Evolutionary conservation across 2,113 vertebrate species (phyloP).

Genomic region (Indri indri): DNA sequence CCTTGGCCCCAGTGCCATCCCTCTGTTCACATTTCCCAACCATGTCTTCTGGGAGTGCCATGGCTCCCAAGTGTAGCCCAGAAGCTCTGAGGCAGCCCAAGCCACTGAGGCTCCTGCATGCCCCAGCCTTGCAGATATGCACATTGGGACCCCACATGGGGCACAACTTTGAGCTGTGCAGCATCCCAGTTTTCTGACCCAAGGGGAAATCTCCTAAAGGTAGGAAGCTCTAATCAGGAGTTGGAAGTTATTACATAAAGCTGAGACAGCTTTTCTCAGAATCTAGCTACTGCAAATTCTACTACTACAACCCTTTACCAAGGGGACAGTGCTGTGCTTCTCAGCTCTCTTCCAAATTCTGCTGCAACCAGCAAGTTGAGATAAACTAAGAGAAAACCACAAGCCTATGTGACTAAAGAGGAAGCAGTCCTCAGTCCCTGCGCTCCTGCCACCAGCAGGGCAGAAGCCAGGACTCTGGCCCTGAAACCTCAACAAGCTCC

Average conservation of each 20-base stretch:
- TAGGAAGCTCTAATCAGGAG: conserved; percentile 22
- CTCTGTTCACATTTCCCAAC: not conserved
- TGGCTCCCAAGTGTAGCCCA: not conserved
- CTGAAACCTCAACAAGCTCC: not conserved
- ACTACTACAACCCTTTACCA: conserved; percentile 11
- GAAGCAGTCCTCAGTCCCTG: not conserved
- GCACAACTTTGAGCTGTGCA: not conserved
- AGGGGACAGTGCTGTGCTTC: not conserved
- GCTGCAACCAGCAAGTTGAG: not conserved
- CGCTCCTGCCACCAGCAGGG: not conserved
- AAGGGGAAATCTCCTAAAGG: not conserved
- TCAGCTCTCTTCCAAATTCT: conserved; percentile 33
- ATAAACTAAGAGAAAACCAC: not conserved
- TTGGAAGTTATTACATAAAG: conserved; percentile 24
- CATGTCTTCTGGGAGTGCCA: not conserved
- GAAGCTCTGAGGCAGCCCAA: not conserved
- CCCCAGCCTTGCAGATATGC: not conserved
- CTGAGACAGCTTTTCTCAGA: conserved; percentile 34
- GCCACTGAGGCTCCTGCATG: not conserved
- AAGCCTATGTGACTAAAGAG: not conserved
- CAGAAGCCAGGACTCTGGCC: not conserved
- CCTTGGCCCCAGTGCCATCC: not conserved
- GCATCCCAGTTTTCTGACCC: conserved; percentile 22
- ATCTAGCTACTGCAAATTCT: not conserved
- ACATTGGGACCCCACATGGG: not conserved